Percentiles rank a stretch among this genome's conserved stretches.
Evolutionary conservation across 2,797 vertebrate species (phyloP).

Genomic region (Sebastes taczanowskii): DNA sequence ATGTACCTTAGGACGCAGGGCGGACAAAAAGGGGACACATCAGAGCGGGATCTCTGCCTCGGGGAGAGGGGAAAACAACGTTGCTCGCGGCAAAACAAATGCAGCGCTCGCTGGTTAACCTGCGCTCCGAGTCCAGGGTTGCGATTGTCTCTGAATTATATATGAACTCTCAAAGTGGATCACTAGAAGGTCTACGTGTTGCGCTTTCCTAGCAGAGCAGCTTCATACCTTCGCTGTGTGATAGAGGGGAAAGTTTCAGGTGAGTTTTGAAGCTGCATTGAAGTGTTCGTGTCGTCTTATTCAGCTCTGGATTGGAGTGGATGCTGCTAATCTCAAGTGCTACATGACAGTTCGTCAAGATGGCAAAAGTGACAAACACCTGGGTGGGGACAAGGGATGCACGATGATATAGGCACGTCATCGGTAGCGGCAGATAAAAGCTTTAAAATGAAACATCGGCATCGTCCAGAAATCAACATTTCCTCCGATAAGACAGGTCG

Average conservation of each 20-base stretch:
- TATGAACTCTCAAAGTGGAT: slow-evolving; percentile 62
- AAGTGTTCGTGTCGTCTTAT: not conserved
- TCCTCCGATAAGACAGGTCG: no score
- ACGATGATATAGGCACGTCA: not conserved
- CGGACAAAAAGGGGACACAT: slow-evolving; percentile 65
- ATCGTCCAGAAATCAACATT: no score
- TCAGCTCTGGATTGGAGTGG: not conserved
- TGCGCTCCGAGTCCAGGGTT: slow-evolving; percentile 50
- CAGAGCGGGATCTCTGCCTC: slow-evolving; percentile 53
- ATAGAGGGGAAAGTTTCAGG: slow-evolving; percentile 42
- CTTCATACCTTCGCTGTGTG: not conserved
- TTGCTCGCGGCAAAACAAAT: slow-evolving; percentile 61
- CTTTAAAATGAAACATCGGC: no score
- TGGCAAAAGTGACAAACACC: not conserved
- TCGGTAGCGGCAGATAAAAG: no score
- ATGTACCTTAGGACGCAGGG: slow-evolving; percentile 70
- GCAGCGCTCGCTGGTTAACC: slow-evolving; percentile 59
- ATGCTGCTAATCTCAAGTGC: not conserved
- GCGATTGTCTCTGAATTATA: slow-evolving; percentile 66
- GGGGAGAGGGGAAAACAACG: slow-evolving; percentile 53
- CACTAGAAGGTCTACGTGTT: slow-evolving; percentile 56
- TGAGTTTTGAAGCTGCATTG: slow-evolving; percentile 1
- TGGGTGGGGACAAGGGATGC: not conserved
- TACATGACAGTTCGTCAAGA: not conserved
- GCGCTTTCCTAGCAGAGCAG: slow-evolving; percentile 17